Base-by-base conservation (phyloP, 2,888 invertebrate species). In the Gasteruption jaculator region DNA sequence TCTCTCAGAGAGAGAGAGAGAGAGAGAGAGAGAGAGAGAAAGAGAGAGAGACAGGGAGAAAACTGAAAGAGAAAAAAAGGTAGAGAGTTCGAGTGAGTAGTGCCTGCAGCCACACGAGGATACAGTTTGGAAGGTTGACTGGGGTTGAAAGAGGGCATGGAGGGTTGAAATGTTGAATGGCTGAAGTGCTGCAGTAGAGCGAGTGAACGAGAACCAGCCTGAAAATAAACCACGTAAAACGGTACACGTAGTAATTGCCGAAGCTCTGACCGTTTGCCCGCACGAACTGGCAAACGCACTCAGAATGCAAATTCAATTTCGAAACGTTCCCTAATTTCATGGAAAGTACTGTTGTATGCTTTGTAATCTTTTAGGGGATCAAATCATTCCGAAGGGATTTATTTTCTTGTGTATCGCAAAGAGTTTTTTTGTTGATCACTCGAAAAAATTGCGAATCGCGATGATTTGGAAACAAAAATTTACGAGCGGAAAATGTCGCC, bases 261-360 rank as follows among this genome's bases (percentile, higher is more conserved):
- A 43, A 40, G 31, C 22, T 32, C 30, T n/a, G 41, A 27, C 33
- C 33, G 14, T 34, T 12, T 22, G 22, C 18, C 12, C 25, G 32
- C 21, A 14, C 16, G n/a, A 19, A 20, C 26, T 15, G 21, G n/a
- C 11, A n/a, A 21, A 12, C 25, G 21, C 31, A 43, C 46, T 42
- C 39, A 32, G 12, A 33, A 46, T 46, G 46, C 35, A 46, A 46
- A 46, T 46, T 46, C 37, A 46, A 39, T 43, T 42, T 38, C 37
- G 29, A 42, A 39, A 7, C 24, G 11, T 8, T 16, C 24, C 35
- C 35, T 30, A 39, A 38, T 38, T 34, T 35, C 20, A 16, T 26
- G 36, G 15, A 12, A 26, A 18, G 12, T 26, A 24, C 15, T 22
- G 5, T 16, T n/a, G n/a, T n/a, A n/a, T n/a, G 12, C n/a, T 36